These are phyloP conservation scores for Tanytarsus gracilentus DNA, from an alignment of 2,888 invertebrate genomes.

Conservation along the genomic window DNA sequence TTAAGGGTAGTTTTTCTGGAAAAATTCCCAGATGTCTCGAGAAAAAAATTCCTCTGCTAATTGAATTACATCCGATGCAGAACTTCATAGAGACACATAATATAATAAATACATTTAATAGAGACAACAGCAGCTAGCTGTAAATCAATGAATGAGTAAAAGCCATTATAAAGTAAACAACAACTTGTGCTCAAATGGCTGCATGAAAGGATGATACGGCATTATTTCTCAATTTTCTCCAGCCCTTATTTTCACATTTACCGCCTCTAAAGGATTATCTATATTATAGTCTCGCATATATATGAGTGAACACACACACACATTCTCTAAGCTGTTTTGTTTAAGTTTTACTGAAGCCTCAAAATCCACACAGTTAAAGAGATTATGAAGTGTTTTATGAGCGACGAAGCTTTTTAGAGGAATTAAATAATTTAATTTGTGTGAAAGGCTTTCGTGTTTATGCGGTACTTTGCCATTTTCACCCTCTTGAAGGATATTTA, in stretches of 20 bases:
- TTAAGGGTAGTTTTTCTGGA: too few relatives aligned
- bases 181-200: not conserved
- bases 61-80: not conserved
- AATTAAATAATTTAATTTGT: not conserved
- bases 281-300: not conserved
- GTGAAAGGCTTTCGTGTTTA: not conserved
- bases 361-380: slow-evolving; percentile 15
- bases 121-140: not conserved
- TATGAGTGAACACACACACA: not conserved
- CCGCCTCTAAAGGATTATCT: slow-evolving; percentile 26
- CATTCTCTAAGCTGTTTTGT: not conserved
- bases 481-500: too few relatives aligned
- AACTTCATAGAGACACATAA: not conserved
- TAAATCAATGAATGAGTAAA: not conserved
- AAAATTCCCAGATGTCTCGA: not conserved
- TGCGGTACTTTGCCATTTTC: not conserved
- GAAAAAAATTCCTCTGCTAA: slow-evolving; percentile 6
- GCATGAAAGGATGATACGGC: slow-evolving; percentile 10
- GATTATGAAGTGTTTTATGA: slow-evolving; percentile 29
- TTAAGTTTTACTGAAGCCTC: slow-evolving; percentile 22
- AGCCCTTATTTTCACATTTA: not conserved
- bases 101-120: not conserved
- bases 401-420: not conserved
- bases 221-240: slow-evolving; percentile 1
- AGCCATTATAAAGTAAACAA: slow-evolving; percentile 10